Base-by-base conservation (phyloP, 1,140 invertebrate genomes). In the Drosophila tropicalis region DNA sequence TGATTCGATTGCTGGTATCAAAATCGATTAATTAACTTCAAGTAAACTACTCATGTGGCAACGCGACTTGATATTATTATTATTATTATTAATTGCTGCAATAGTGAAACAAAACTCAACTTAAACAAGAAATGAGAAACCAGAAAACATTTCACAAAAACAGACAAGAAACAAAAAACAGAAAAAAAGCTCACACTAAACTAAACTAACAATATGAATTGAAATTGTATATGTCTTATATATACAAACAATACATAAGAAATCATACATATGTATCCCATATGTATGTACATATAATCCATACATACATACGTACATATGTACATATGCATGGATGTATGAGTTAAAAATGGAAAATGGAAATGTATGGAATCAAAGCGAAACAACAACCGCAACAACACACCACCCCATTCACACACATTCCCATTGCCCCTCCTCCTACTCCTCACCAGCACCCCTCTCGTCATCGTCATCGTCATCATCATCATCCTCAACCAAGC, bases 61-160 rank as follows among this genome's bases (percentile, higher is more conserved):
- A 51, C 9, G 13, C 9, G 17, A 22, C 57, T 39, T 3, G 13
- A 41, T 67, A 44, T 62, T 17, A 51, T 51, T 13, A 25, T 15
- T 32, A 22, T 39, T n/a, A 51, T 51, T 22, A 51, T 22, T 51
- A 51, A 51, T 51, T 51, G 44, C 44, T 51, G 44, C 44, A 51
- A 51, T 22, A 51, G 44, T 22, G 17, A 51, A 51, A 22, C 17
- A 51, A 70, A 75, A 58, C 65, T 63, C 60, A 75, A 71, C 55
- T 68, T 67, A 66, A 64, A 74, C 75, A 63, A 67, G 67, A 79
- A 73, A 66, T 72, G 47, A 78, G 68, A 80, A 85, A 85, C 83
- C 77, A 70, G 77, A 69, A 76, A 72, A 76, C 76, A 58, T 72
- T 73, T 77, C 56, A 51, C 44, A 65, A 64, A 60, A 47, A 15